These are phyloP conservation scores for Hippocampus guttulatus DNA, from an alignment of 2,113 vertebrate genomes.

Conservation along the genomic window DNA sequence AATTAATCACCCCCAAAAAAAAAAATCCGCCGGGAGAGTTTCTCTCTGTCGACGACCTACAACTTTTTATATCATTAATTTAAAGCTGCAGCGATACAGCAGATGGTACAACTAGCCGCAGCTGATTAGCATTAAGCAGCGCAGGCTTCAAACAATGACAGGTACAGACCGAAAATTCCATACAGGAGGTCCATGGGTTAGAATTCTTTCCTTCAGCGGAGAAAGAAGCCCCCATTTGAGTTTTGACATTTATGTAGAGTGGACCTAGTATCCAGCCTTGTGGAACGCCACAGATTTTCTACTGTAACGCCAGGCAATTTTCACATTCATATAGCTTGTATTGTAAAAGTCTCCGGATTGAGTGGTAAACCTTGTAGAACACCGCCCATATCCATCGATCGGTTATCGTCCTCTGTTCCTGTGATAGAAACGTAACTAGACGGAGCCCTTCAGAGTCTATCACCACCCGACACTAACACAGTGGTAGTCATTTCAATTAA, in stretches of 20 bases:
- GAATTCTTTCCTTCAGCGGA: too few species aligned
- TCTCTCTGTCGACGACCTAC: not conserved
- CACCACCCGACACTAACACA: not conserved
- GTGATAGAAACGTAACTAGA: not conserved
- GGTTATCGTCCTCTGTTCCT: not conserved
- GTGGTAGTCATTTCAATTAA: not conserved
- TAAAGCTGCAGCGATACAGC: not conserved
- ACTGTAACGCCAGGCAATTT: too few species aligned
- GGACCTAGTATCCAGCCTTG: too few species aligned
- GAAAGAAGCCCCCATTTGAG: too few species aligned
- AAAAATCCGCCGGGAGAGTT: not conserved
- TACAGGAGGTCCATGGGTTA: too few species aligned
- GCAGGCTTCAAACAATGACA: not conserved
- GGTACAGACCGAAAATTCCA: too few species aligned
- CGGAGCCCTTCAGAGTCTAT: not conserved
- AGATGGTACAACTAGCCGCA: not conserved
- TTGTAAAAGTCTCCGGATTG: not conserved
- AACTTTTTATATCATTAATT: not conserved
- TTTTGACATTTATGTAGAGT: too few species aligned
- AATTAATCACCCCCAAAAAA: not conserved
- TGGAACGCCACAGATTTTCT: too few species aligned
- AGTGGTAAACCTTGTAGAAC: not conserved
- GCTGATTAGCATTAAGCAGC: constrained; percentile 33
- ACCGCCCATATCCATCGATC: not conserved
- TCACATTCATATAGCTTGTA: not conserved